Evolutionary conservation across 1,140 invertebrate species (phyloP).

Genomic region (Pachypeltis micranthus): DNA sequence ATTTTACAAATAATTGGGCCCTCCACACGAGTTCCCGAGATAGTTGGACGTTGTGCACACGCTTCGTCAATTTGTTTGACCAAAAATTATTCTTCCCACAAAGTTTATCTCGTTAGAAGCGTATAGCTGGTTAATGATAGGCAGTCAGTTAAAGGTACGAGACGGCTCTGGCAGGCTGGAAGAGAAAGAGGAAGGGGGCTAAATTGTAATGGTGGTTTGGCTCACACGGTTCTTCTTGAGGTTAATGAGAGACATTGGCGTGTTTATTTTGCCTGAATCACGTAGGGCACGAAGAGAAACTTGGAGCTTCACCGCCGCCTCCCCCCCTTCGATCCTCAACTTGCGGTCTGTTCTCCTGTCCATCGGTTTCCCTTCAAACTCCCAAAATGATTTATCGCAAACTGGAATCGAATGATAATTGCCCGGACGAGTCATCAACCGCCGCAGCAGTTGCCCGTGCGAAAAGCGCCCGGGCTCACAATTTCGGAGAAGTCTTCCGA

Average conservation of each 20-base stretch:
- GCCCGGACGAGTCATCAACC: too few relatives aligned
- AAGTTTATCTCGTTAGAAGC: not conserved
- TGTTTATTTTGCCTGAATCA: slow-evolving; percentile 12
- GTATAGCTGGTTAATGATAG: not conserved
- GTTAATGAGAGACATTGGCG: slow-evolving; percentile 8
- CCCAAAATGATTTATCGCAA: too few relatives aligned
- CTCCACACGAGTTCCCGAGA: not conserved
- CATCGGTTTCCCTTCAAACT: too few relatives aligned
- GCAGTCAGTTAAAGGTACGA: too few relatives aligned
- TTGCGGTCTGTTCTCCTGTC: too few relatives aligned
- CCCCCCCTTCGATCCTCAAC: too few relatives aligned
- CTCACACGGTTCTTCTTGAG: not conserved
- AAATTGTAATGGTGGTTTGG: not conserved
- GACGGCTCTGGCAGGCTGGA: too few relatives aligned
- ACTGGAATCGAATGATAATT: too few relatives aligned
- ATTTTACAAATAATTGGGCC: not conserved
- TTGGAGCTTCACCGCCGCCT: too few relatives aligned
- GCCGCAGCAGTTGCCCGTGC: too few relatives aligned
- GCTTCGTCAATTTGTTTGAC: not conserved
- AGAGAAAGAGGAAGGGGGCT: not conserved
- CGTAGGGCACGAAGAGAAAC: slow-evolving; percentile 9
- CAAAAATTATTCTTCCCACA: not conserved
- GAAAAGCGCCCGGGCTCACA: too few relatives aligned
- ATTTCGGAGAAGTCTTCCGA: too few relatives aligned
- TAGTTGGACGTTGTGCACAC: not conserved